Percentiles rank a stretch among this genome's conserved stretches.
phyloP scores from a whole-genome alignment of 2,888 invertebrate species.

The Pseudococcus longispinus region DNA sequence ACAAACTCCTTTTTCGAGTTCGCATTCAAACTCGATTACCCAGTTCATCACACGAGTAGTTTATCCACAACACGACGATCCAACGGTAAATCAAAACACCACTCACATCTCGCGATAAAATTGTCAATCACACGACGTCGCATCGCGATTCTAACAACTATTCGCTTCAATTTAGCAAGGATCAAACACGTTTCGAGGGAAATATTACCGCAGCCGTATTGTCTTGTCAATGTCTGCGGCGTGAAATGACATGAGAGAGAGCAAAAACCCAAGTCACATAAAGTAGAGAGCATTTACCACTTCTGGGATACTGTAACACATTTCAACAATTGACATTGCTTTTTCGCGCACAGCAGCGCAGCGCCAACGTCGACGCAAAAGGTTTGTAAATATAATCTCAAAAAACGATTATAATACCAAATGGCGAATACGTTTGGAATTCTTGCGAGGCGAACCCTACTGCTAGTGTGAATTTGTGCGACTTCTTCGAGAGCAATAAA shows the following conservation, averaged over 20 bases:
- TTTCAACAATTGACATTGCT: conserved; percentile 28
- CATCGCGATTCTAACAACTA: not conserved
- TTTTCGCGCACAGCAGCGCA: not conserved
- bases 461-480: conserved; percentile 5
- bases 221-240: conserved; percentile 26
- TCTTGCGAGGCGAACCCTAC: conserved; percentile 9
- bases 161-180: not conserved
- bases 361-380: not conserved
- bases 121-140: not conserved
- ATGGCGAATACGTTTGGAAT: conserved; percentile 16
- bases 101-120: not conserved
- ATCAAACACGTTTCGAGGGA: not conserved
- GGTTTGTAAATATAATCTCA: conserved; percentile 24
- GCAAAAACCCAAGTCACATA: conserved; percentile 26
- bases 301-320: conserved; percentile 36
- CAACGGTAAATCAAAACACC: not conserved
- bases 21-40: too few species aligned
- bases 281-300: conserved; percentile 16
- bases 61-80: not conserved
- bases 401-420: not conserved
- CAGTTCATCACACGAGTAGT: too few species aligned
- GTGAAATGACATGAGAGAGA: conserved; percentile 20
- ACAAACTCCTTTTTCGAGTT: too few species aligned
- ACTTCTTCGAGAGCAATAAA: conserved; percentile 10
- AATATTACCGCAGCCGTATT: conserved; percentile 14